These are phyloP conservation scores for Drosophila recens DNA, from an alignment of 2,888 invertebrate genomes.

Conservation along the genomic window DNA sequence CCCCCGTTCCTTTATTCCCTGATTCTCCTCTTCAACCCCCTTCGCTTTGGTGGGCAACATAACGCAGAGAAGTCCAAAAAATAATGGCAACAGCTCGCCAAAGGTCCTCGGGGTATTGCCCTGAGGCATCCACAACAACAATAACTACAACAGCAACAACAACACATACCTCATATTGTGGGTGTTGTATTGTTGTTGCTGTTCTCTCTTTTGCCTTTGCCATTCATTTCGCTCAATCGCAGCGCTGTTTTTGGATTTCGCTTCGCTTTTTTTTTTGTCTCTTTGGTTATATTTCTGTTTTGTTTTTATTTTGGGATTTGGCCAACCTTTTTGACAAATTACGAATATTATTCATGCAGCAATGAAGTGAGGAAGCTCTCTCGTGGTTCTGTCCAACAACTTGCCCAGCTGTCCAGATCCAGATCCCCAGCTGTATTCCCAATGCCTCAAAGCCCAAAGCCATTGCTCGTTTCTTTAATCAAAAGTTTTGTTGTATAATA, in stretches of 20 bases:
- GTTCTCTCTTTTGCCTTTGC: constrained; percentile 38
- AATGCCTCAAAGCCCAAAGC: constrained; percentile 21
- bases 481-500: constrained; percentile 13
- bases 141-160: background rate
- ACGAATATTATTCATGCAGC: constrained; percentile 82
- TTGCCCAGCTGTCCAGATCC: constrained; percentile 31
- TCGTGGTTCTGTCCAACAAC: constrained; percentile 59
- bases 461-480: constrained; percentile 27
- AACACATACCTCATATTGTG: constrained; percentile 35
- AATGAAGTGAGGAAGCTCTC: constrained; percentile 79
- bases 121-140: constrained; percentile 45
- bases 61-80: constrained; percentile 63
- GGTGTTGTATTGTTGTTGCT: constrained; percentile 36
- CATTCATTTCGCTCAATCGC: constrained; percentile 75
- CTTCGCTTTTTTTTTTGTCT: constrained; percentile 30
- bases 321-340: constrained; percentile 82
- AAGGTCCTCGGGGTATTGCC: constrained; percentile 77
- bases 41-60: constrained; percentile 45
- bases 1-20: background rate
- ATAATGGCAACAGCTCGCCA: constrained; percentile 81
- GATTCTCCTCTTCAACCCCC: background rate
- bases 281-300: constrained; percentile 15
- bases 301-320: constrained; percentile 74
- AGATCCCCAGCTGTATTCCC: constrained; percentile 46
- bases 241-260: constrained; percentile 71